Percentiles rank a stretch among this genome's conserved stretches.
Evolutionary conservation across 2,797 vertebrate species (phyloP).

Genomic region (Acanthurus lineatus): DNA sequence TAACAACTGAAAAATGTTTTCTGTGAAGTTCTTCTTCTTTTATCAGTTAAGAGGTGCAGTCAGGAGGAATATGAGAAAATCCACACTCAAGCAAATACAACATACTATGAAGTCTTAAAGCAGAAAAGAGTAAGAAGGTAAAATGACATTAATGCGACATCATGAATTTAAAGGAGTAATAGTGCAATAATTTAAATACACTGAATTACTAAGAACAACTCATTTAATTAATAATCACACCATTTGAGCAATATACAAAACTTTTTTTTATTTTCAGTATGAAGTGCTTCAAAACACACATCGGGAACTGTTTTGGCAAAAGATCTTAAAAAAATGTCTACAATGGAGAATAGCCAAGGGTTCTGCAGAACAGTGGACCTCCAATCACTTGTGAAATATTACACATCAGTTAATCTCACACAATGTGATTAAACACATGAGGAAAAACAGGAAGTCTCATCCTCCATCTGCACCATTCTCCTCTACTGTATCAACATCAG

Average conservation of each 20-base stretch:
- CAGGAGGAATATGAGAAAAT: no score
- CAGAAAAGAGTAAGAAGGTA: no score
- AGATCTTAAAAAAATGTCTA: constrained; percentile 64
- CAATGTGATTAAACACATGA: constrained; percentile 59
- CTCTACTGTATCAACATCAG: constrained; percentile 59
- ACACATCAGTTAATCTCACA: constrained; percentile 57
- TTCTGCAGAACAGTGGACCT: constrained; percentile 50
- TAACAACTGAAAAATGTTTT: no score
- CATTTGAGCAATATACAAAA: constrained; percentile 83
- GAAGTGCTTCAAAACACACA: constrained; percentile 85
- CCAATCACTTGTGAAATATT: constrained; percentile 64
- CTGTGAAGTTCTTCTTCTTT: no score
- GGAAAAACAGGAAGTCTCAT: constrained; percentile 51
- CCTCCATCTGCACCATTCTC: constrained; percentile 42
- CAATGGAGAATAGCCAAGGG: constrained; percentile 54
- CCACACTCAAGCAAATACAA: no score
- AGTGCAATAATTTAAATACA: no score
- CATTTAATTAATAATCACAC: no score
- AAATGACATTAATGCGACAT: no score
- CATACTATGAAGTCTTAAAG: no score
- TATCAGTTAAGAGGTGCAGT: no score
- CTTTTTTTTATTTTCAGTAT: constrained; percentile 76
- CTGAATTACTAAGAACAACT: no score
- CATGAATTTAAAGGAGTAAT: no score
- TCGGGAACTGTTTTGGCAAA: constrained; percentile 68